A percentile compares a stretch with the other conserved stretches of the same genome.
phyloP scores from a whole-genome alignment of 2,888 invertebrate species.

The Chelonus formosanus region DNA sequence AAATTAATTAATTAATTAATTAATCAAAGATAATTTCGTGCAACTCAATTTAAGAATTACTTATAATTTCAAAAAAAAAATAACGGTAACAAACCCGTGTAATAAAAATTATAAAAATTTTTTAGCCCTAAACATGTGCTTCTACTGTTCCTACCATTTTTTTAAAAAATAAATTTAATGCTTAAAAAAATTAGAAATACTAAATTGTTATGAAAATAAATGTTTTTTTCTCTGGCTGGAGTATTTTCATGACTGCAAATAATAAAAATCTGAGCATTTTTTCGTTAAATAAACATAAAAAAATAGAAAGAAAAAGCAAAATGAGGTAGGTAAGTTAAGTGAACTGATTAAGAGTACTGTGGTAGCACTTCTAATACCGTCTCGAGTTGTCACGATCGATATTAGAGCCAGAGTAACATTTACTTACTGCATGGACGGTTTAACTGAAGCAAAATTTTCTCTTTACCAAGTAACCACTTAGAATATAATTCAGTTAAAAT shows the following conservation, averaged over 20 bases:
- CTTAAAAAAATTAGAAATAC: background rate
- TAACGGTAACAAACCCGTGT: too few relatives aligned
- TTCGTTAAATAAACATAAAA: slow-evolving; percentile 23
- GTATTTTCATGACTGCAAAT: background rate
- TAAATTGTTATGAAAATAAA: slow-evolving; percentile 4
- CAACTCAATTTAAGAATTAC: too few relatives aligned
- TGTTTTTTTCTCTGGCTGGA: slow-evolving; percentile 7
- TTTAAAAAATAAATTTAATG: background rate
- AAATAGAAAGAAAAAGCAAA: slow-evolving; percentile 21
- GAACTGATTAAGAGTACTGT: slow-evolving; percentile 28
- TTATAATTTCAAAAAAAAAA: too few relatives aligned
- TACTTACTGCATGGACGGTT: slow-evolving; percentile 9
- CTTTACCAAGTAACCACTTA: too few relatives aligned
- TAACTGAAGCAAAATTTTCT: background rate
- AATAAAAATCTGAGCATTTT: background rate
- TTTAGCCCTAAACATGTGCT: too few relatives aligned
- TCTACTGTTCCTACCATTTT: too few relatives aligned
- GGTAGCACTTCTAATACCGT: slow-evolving; percentile 6
- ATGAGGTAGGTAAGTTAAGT: slow-evolving; percentile 44
- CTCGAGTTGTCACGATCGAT: too few relatives aligned
- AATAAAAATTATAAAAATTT: too few relatives aligned
- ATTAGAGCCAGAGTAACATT: too few relatives aligned
- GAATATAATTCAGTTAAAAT: too few relatives aligned
- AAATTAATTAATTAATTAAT: too few relatives aligned
- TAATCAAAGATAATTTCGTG: too few relatives aligned